Conservation (phyloP, 1,140 invertebrate species). For the Aethina tumida region DNA sequence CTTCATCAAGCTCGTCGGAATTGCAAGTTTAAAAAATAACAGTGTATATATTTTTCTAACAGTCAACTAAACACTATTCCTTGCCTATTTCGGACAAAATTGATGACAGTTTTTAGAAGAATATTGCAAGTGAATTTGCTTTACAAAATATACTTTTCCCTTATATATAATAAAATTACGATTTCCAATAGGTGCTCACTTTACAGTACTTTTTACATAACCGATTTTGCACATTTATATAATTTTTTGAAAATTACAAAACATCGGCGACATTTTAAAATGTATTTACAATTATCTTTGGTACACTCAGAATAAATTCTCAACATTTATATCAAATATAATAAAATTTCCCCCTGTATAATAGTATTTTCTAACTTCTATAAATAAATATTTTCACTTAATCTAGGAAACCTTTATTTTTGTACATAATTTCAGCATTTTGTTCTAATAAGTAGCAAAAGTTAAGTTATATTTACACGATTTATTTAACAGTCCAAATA, state of each 20-base stretch:
- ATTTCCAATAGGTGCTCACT: too few species aligned
- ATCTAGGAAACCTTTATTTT: slow-evolving; percentile 25
- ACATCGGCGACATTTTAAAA: slow-evolving; percentile 18
- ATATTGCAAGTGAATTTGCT: too few species aligned
- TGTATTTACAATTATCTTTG: slow-evolving; percentile 26
- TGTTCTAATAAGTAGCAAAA: slow-evolving; percentile 13
- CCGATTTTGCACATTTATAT: slow-evolving; percentile 7
- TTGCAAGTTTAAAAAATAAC: slow-evolving; percentile 3
- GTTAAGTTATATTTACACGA: slow-evolving; percentile 8
- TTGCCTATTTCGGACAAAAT: slow-evolving; percentile 1
- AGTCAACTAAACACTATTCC: too few species aligned
- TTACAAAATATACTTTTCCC: too few species aligned
- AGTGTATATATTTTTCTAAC: slow-evolving; percentile 4
- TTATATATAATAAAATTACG: too few species aligned
- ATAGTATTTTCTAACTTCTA: slow-evolving; percentile 22
- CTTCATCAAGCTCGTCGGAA: background rate
- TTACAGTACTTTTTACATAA: slow-evolving; percentile 6
- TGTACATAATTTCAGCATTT: slow-evolving; percentile 25
- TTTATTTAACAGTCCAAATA: background rate
- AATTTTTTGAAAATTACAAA: slow-evolving; percentile 17
- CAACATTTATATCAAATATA: slow-evolving; percentile 28
- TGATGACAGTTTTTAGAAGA: slow-evolving; percentile 4
- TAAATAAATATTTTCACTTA: slow-evolving; percentile 28
- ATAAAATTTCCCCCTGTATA: slow-evolving; percentile 27
- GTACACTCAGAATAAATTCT: slow-evolving; percentile 25